phyloP scores from a whole-genome alignment of 2,888 invertebrate species.

The Catocala nupta region DNA sequence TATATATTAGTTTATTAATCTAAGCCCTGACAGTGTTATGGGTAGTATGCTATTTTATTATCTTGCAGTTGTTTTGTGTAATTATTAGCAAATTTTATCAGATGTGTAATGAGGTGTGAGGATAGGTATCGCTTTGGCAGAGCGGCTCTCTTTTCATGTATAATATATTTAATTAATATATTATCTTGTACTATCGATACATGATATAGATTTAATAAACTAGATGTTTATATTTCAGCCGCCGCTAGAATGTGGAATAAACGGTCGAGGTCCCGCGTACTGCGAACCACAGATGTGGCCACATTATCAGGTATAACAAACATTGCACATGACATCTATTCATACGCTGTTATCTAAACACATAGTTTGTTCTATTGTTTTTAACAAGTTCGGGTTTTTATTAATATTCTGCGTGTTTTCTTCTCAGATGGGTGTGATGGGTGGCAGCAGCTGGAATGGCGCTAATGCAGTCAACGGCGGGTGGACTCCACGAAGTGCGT shows the following conservation, averaged over 20 bases:
- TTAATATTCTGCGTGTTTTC: conserved; percentile 4
- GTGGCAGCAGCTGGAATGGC: conserved; percentile 71
- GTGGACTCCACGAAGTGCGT: conserved; percentile 72
- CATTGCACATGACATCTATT: too few relatives aligned
- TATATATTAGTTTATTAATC: too few relatives aligned
- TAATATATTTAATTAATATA: background rate
- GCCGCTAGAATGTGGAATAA: conserved; percentile 79
- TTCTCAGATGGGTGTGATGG: conserved; percentile 71
- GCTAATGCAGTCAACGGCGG: conserved; percentile 61
- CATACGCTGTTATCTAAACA: too few relatives aligned
- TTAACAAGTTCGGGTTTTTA: background rate
- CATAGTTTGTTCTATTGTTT: too few relatives aligned
- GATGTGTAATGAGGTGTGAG: background rate
- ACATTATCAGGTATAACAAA: conserved; percentile 76
- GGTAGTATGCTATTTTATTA: too few relatives aligned
- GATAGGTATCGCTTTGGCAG: background rate
- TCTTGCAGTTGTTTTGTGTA: background rate
- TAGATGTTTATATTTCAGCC: conserved; percentile 66
- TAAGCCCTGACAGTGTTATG: too few relatives aligned
- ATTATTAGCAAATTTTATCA: background rate
- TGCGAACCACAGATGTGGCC: conserved; percentile 83
- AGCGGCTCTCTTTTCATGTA: background rate
- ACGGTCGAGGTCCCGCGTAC: conserved; percentile 72
- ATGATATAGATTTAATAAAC: conserved; percentile 18
- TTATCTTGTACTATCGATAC: background rate